Evolutionary conservation across 2,797 vertebrate species (phyloP).

Genomic region (Myiotriccus ornatus): DNA sequence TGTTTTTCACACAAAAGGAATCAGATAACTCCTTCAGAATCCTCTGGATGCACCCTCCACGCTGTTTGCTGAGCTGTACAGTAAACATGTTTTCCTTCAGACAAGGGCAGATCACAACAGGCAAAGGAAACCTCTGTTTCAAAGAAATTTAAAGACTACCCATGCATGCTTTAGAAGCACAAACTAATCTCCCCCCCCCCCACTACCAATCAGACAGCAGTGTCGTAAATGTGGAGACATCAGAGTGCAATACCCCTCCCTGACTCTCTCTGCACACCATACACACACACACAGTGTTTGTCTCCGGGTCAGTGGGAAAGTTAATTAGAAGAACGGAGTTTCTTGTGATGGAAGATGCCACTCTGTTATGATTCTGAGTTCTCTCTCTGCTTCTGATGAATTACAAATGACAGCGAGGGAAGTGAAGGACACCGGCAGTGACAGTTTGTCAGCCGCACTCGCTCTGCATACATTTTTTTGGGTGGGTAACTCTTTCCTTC

Average conservation of each 20-base stretch:
- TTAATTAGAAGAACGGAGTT: conserved; percentile 85
- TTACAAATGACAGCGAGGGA: conserved; percentile 80
- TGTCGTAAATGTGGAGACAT: conserved; percentile 65
- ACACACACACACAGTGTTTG: conserved; percentile 68
- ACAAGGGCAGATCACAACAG: conserved; percentile 30
- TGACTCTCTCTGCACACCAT: not conserved
- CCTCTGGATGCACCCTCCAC: not conserved
- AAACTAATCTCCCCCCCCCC: conserved; percentile 63
- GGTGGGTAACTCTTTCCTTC: conserved; percentile 22
- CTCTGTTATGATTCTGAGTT: conserved; percentile 73
- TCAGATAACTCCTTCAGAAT: not conserved
- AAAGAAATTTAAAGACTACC: conserved; percentile 81
- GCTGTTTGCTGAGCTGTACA: not conserved
- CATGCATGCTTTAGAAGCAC: conserved; percentile 85
- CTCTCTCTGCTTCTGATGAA: conserved; percentile 74
- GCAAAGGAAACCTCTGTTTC: conserved; percentile 45
- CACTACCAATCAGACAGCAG: conserved; percentile 75
- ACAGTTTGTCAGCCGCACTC: conserved; percentile 67
- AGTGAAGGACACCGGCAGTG: conserved; percentile 81
- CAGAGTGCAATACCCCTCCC: conserved; percentile 47
- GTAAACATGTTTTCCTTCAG: conserved; percentile 18
- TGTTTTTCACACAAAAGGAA: not conserved
- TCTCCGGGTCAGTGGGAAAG: conserved; percentile 87
- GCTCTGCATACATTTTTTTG: not conserved
- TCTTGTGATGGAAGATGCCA: conserved; percentile 73